Percentiles rank a stretch among this genome's conserved stretches.
Conservation (phyloP, 2,797 vertebrate species). For the Strix occidentalis region DNA sequence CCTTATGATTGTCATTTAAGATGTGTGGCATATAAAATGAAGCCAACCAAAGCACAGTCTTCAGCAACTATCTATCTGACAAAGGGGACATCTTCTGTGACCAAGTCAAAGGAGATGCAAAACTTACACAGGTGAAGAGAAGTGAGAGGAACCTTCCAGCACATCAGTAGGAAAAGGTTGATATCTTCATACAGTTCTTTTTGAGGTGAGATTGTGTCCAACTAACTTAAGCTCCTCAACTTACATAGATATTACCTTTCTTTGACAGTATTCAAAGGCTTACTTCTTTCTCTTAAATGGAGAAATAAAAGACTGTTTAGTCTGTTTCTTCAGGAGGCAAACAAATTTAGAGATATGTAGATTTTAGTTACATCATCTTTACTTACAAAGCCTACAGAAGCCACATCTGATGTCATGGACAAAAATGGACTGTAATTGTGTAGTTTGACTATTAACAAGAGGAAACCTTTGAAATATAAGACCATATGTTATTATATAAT, state of each 20-base stretch:
- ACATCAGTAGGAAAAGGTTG: background rate
- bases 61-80: background rate
- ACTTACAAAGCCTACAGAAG: background rate
- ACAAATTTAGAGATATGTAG: background rate
- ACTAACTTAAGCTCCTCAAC: background rate
- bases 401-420: background rate
- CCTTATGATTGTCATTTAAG: background rate
- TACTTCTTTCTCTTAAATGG: background rate
- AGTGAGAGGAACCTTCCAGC: background rate
- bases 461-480: background rate
- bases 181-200: background rate
- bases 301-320: background rate
- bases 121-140: background rate
- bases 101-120: background rate
- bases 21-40: background rate
- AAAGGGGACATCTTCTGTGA: background rate
- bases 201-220: background rate
- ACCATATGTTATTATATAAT: accelerated
- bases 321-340: background rate
- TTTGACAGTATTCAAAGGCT: background rate
- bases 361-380: background rate
- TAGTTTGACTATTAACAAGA: background rate
- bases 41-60: background rate
- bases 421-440: background rate
- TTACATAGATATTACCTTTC: background rate